Conservation (phyloP, 2,113 vertebrate species). For the Pogonocichla stellata region DNA sequence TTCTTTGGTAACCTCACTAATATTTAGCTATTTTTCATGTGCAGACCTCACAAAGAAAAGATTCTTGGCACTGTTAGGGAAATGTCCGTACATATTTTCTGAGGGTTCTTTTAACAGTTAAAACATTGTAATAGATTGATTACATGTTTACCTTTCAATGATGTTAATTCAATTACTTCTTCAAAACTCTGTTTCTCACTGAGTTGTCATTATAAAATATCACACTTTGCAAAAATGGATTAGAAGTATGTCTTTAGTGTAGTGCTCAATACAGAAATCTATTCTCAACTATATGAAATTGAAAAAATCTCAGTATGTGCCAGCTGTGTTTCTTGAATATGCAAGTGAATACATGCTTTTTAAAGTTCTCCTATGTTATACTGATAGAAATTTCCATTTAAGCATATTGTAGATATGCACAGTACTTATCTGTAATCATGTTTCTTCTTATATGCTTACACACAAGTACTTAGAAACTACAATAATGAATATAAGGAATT, state of each 20-base stretch:
- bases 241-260: not conserved
- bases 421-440: not conserved
- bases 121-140: not conserved
- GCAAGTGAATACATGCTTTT: not conserved
- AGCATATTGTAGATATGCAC: not conserved
- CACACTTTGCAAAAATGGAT: not conserved
- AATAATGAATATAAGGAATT: not conserved
- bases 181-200: not conserved
- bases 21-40: not conserved
- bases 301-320: not conserved
- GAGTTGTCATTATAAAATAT: not conserved
- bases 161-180: not conserved
- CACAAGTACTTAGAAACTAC: not conserved
- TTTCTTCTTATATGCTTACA: not conserved
- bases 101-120: not conserved
- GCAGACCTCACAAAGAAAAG: not conserved
- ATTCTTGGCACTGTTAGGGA: not conserved
- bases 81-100: not conserved
- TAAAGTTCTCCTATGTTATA: not conserved
- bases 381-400: not conserved
- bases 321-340: not conserved
- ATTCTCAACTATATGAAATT: not conserved
- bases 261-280: not conserved
- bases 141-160: not conserved
- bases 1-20: not conserved